Base-by-base conservation (phyloP, 2,888 invertebrate genomes). In the Amblyjoppa fuscipennis region DNA sequence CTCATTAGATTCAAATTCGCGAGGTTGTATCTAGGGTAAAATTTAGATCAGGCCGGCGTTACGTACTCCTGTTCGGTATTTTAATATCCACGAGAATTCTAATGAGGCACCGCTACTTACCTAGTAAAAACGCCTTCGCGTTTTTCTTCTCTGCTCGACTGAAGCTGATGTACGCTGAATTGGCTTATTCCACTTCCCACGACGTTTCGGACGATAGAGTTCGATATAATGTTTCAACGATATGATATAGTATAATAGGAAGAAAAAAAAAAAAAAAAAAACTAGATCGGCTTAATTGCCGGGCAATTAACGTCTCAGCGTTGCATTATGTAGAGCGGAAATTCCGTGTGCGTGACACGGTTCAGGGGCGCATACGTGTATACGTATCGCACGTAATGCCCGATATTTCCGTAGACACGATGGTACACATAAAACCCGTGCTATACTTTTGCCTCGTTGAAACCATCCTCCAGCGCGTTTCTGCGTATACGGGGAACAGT, bases 321-420 rank as follows among this genome's bases (percentile, higher is more conserved):
- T 86, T 81, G 89, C 77, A 90, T 86, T 93, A 92, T 93, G 89
- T 92, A 90, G 93, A 93, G 93, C 93, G 92, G 91, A 93, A 93
- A 92, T 83, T 78, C 89, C 84, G 87, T 88, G 90, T 89, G 90
- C 88, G 90, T 89, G 91, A 91, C 90, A 89, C 84, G 88, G 87
- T 89, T 89, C 84, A 86, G 80, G 89, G 81, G 87, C 86, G 87
- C 38, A 78, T 83, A 82, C 83, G 38, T 73, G 41, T 74, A 51
- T 79, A 75, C 81, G 69, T 81, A 70, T 78, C 86, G 78, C 81
- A 81, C 69, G 70, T 81, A 85, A 85, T 80, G 71, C 41, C 68
- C 79, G 85, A 86, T 86, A 82, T 81, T 84, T 84, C 64, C 69
- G 61, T n/a, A 69, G 77, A 78, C 53, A 56, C 74, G 69, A 84